A percentile compares a stretch with the other conserved stretches of the same genome.
Evolutionary conservation across 2,113 vertebrate species (phyloP).

Genomic region (Laterallus jamaicensis): DNA sequence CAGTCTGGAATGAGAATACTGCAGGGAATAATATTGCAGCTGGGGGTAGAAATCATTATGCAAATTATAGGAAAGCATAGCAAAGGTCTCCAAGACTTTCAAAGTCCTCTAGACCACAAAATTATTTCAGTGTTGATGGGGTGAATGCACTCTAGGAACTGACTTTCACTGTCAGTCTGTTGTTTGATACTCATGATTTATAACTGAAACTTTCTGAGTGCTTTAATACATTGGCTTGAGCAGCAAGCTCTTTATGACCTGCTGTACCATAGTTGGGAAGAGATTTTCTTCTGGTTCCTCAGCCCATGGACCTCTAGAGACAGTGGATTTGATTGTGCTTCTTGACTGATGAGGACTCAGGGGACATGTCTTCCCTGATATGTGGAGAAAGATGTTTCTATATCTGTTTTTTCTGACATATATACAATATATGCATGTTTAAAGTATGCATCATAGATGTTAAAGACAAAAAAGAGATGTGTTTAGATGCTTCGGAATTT

Average conservation of each 20-base stretch:
- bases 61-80: not conserved
- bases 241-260: not conserved
- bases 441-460: not conserved
- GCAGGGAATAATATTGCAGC: not conserved
- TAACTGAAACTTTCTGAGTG: not conserved
- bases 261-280: accelerated
- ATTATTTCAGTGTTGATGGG: not conserved
- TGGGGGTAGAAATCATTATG: not conserved
- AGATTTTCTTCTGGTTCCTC: not conserved
- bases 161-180: not conserved
- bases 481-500: not conserved
- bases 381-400: not conserved
- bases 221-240: not conserved
- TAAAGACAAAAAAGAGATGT: not conserved
- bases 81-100: not conserved
- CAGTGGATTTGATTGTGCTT: not conserved
- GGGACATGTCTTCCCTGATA: not conserved
- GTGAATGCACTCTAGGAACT: not conserved
- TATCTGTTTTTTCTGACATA: not conserved
- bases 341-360: not conserved
- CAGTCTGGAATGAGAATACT: not conserved
- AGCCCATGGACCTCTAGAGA: not conserved
- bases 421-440: not conserved
- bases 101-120: not conserved
- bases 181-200: not conserved